These are phyloP conservation scores for Hippopotamyrus pictus DNA, from an alignment of 2,797 vertebrate species.

Conservation along the genomic window DNA sequence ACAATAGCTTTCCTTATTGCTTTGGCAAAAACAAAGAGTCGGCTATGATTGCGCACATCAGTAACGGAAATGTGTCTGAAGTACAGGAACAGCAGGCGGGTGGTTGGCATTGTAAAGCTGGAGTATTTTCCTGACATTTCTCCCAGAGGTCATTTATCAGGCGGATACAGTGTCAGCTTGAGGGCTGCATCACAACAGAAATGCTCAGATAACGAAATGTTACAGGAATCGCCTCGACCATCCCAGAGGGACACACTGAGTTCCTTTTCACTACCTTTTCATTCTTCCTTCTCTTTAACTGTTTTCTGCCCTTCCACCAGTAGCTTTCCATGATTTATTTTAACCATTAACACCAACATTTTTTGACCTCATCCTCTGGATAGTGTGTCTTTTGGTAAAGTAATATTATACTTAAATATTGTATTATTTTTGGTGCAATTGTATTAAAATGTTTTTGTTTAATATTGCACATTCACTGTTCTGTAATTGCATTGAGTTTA, in stretches of 20 bases:
- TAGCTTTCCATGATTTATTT: not conserved
- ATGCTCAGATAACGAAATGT: slow-evolving; percentile 34
- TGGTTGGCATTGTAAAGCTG: slow-evolving; percentile 35
- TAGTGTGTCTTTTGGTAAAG: not conserved
- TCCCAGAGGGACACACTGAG: not conserved
- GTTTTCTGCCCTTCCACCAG: slow-evolving; percentile 9
- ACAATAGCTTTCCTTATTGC: slow-evolving; percentile 62
- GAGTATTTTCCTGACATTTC: slow-evolving; percentile 42
- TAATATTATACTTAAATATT: not conserved
- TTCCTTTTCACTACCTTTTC: not conserved
- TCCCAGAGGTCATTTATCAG: slow-evolving; percentile 39
- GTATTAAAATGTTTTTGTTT: not conserved
- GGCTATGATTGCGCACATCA: slow-evolving; percentile 40
- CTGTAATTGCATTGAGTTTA: not conserved
- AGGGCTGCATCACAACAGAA: slow-evolving; percentile 26
- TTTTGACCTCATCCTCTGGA: not conserved
- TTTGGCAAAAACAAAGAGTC: slow-evolving; percentile 54
- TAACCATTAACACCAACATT: not conserved
- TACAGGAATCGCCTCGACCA: slow-evolving; percentile 17
- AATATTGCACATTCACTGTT: not conserved
- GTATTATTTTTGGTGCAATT: not conserved
- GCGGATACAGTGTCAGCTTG: slow-evolving; percentile 33
- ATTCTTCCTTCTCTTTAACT: not conserved
- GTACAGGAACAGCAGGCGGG: slow-evolving; percentile 40
- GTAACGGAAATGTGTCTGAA: slow-evolving; percentile 51